Evolutionary conservation across 2,888 invertebrate genomes (phyloP).

Genomic region (Dynastes hyllus): DNA sequence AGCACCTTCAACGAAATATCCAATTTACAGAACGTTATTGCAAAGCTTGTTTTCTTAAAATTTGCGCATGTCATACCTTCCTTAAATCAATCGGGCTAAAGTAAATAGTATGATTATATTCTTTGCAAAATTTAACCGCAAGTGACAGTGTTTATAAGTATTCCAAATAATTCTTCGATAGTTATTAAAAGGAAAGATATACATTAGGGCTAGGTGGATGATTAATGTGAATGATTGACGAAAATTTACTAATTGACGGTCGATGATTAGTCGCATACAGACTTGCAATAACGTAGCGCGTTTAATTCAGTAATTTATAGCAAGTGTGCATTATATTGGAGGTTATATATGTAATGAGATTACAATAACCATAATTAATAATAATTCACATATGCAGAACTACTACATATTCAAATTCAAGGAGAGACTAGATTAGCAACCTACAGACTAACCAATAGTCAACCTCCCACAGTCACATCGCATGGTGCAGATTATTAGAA

Average conservation of each 20-base stretch:
- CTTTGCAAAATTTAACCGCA: background rate
- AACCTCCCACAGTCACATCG: too few species aligned
- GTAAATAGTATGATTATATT: background rate
- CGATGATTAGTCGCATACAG: background rate
- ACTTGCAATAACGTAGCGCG: too few species aligned
- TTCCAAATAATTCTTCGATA: background rate
- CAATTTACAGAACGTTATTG: constrained; percentile 7
- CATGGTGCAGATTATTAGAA: too few species aligned
- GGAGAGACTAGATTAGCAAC: too few species aligned
- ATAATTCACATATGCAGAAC: too few species aligned
- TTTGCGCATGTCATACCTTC: background rate
- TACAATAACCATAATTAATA: too few species aligned
- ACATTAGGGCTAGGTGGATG: background rate
- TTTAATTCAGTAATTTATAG: too few species aligned
- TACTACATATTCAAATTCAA: too few species aligned
- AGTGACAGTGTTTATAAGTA: background rate
- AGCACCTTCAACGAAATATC: constrained; percentile 1
- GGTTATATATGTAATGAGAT: too few species aligned
- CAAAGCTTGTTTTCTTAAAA: background rate
- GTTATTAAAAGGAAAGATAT: too few species aligned
- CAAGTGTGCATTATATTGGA: too few species aligned
- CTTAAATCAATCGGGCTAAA: background rate
- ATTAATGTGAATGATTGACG: background rate
- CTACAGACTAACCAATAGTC: too few species aligned
- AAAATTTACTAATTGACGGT: background rate